Conservation (phyloP, 1,140 invertebrate species). For the Aporrectodea caliginosa region DNA sequence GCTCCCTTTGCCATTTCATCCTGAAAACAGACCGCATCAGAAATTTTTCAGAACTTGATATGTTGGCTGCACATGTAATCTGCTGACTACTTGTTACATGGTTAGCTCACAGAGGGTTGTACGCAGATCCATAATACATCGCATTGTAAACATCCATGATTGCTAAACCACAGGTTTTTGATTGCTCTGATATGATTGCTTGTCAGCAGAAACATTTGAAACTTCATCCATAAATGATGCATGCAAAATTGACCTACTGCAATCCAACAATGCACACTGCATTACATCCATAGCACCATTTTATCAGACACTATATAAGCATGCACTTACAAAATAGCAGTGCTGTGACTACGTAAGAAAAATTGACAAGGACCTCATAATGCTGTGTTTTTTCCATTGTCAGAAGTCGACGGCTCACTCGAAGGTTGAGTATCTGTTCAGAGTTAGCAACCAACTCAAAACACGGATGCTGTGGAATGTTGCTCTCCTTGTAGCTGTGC, state of each 20-base stretch:
- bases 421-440: slow-evolving; percentile 73
- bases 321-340: too few relatives aligned
- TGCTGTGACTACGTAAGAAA: too few relatives aligned
- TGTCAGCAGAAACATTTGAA: too few relatives aligned
- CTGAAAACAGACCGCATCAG: neutral
- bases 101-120: neutral
- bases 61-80: neutral
- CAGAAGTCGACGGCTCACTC: slow-evolving; percentile 75
- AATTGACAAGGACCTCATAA: slow-evolving; percentile 37
- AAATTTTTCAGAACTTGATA: neutral
- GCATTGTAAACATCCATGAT: too few relatives aligned
- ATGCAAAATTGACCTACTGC: too few relatives aligned
- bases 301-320: too few relatives aligned
- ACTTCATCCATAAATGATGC: too few relatives aligned
- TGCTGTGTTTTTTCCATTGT: slow-evolving; percentile 75
- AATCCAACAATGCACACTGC: too few relatives aligned
- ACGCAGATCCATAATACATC: neutral
- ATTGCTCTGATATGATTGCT: too few relatives aligned
- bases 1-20: slow-evolving; percentile 24
- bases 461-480: slow-evolving; percentile 75
- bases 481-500: slow-evolving; percentile 66
- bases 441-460: slow-evolving; percentile 74
- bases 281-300: too few relatives aligned
- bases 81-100: neutral
- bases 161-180: too few relatives aligned